Conservation (phyloP, 2,888 invertebrate species). For the Apantesis nais region DNA sequence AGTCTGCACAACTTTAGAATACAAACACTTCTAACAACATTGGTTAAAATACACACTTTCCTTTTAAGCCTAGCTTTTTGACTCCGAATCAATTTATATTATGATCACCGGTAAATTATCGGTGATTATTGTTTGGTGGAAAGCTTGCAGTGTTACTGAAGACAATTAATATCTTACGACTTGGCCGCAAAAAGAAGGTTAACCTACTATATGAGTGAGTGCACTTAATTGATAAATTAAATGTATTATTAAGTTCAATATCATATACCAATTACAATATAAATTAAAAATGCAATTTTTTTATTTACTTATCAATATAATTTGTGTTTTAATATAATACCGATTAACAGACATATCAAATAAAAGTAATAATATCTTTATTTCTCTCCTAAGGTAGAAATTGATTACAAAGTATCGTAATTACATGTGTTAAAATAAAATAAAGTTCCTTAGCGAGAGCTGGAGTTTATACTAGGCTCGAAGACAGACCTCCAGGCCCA, state of each 20-base stretch:
- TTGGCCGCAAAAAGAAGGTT: not conserved
- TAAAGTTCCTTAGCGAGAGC: too few relatives aligned
- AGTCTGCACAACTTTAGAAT: not conserved
- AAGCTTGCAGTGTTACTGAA: not conserved
- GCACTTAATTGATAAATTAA: not conserved
- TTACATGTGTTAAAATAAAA: too few relatives aligned
- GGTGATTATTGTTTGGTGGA: not conserved
- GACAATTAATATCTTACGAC: not conserved
- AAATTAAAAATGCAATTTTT: too few relatives aligned
- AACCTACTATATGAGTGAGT: not conserved
- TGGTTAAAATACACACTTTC: not conserved
- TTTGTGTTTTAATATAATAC: too few relatives aligned
- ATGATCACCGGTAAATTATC: not conserved
- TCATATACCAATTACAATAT: too few relatives aligned
- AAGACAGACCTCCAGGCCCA: too few relatives aligned
- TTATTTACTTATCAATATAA: too few relatives aligned
- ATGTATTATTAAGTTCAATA: not conserved
- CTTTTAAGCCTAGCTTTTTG: not conserved
- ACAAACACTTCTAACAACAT: not conserved
- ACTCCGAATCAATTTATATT: not conserved
- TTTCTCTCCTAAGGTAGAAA: too few relatives aligned
- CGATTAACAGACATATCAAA: too few relatives aligned
- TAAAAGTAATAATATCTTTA: too few relatives aligned
- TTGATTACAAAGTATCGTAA: too few relatives aligned
- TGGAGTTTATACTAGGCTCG: too few relatives aligned